Evolutionary conservation across 30 jellyfish, hydroid and myxozoan genomes (phyloP).

Genomic region (Aurelia aurita complex sp. Pacific): DNA sequence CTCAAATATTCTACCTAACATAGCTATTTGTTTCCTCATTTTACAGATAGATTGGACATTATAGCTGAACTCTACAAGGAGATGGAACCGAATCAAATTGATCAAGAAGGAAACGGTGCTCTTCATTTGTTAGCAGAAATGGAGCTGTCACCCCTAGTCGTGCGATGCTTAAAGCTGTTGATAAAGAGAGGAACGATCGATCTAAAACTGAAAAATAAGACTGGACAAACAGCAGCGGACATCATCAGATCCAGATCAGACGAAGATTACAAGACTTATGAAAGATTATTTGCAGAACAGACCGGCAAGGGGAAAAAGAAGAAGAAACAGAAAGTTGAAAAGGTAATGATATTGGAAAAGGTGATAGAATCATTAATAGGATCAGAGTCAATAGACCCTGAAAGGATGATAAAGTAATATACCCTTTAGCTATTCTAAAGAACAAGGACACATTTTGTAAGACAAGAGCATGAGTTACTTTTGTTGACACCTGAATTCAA

Average conservation of each 20-base stretch:
- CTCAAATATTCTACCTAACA: too few relatives aligned
- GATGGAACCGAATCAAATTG: conserved; percentile 21
- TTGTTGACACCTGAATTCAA: too few relatives aligned
- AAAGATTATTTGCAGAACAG: conserved; percentile 3
- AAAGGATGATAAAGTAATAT: too few relatives aligned
- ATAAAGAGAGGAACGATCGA: conserved; percentile 12
- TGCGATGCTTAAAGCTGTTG: conserved; percentile 36
- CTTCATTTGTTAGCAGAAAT: conserved; percentile 66
- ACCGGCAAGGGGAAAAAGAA: conserved; percentile 16
- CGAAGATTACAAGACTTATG: conserved; percentile 2
- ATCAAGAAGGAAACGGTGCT: conserved; percentile 38
- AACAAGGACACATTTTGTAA: too few relatives aligned
- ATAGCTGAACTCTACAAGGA: conserved; percentile 12
- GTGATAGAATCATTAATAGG: too few relatives aligned
- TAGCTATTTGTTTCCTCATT: neutral
- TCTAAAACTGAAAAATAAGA: conserved; percentile 31
- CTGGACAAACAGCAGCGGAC: conserved; percentile 33
- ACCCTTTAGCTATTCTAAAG: too few relatives aligned
- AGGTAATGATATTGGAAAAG: neutral
- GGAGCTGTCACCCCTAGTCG: neutral
- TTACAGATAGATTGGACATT: conserved; percentile 37
- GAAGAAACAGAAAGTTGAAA: conserved; percentile 25
- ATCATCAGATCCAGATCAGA: conserved; percentile 5
- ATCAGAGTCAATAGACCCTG: too few relatives aligned
- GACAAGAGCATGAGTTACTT: too few relatives aligned